Conservation (phyloP, 2,113 vertebrate species). For the Oriolus oriolus region DNA sequence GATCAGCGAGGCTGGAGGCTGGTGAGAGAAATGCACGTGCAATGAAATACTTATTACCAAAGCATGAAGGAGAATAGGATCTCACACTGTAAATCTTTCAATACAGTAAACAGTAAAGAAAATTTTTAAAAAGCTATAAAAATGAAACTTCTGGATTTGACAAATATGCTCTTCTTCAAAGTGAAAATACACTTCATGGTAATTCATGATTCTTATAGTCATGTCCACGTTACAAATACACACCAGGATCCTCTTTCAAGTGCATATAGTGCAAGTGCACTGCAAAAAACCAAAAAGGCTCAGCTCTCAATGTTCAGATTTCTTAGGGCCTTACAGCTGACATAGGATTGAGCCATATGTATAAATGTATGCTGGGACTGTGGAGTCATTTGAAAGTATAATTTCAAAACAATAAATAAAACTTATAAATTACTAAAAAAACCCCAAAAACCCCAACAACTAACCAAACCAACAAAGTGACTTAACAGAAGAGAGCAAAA, state of each 20-base stretch:
- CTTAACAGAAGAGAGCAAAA: background rate
- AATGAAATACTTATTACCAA: background rate
- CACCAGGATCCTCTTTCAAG: background rate
- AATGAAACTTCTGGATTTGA: background rate
- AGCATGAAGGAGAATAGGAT: background rate
- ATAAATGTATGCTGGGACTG: background rate
- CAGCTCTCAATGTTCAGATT: background rate
- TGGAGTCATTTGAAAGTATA: background rate
- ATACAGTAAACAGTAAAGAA: background rate
- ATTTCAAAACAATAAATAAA: background rate
- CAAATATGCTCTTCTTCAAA: background rate
- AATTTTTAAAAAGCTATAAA: background rate
- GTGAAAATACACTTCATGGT: background rate
- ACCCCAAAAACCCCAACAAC: background rate
- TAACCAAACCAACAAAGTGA: background rate
- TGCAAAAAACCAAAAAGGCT: background rate
- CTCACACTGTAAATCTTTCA: background rate
- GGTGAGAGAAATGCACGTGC: background rate
- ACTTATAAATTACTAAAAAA: background rate
- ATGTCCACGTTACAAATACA: background rate
- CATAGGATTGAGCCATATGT: background rate
- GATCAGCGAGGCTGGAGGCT: background rate
- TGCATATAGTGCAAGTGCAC: background rate
- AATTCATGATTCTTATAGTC: background rate
- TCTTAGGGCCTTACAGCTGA: background rate